A percentile compares a stretch with the other conserved stretches of the same genome.
Conservation (phyloP, 2,113 vertebrate genomes). For the Mixornis gularis region DNA sequence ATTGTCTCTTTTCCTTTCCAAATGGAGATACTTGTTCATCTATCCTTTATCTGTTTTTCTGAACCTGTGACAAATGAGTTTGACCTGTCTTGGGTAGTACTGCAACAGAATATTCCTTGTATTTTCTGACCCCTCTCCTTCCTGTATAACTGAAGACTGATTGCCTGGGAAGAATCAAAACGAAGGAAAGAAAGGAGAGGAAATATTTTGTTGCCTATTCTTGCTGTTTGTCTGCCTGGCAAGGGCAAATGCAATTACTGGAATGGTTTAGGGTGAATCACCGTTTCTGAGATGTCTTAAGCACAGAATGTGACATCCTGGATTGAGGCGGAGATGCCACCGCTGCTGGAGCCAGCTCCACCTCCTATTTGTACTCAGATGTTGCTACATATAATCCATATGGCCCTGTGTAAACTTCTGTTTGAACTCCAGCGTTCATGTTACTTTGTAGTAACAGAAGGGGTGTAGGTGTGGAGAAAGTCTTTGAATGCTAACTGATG, state of each 20-base stretch:
- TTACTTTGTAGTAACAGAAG: not conserved
- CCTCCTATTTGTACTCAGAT: not conserved
- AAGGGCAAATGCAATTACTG: not conserved
- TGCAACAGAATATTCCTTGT: not conserved
- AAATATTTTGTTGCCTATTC: not conserved
- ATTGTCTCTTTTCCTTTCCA: not conserved
- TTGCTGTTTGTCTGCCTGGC: not conserved
- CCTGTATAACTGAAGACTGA: not conserved
- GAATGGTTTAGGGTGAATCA: not conserved
- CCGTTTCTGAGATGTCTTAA: not conserved
- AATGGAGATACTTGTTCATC: not conserved
- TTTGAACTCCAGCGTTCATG: not conserved
- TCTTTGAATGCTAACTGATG: not conserved
- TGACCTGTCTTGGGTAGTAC: not conserved
- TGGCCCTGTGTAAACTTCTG: not conserved
- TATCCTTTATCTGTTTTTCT: not conserved
- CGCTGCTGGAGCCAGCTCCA: not conserved
- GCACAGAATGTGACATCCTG: not conserved
- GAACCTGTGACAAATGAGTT: not conserved
- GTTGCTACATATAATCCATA: not conserved
- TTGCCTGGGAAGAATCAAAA: not conserved
- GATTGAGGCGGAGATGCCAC: not conserved
- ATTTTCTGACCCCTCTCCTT: not conserved
- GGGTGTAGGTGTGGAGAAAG: not conserved
- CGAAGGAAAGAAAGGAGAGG: not conserved